A percentile compares a stretch with the other conserved stretches of the same genome.
phyloP scores from a whole-genome alignment of 2,113 vertebrate species.

The Platysteira castanea region DNA sequence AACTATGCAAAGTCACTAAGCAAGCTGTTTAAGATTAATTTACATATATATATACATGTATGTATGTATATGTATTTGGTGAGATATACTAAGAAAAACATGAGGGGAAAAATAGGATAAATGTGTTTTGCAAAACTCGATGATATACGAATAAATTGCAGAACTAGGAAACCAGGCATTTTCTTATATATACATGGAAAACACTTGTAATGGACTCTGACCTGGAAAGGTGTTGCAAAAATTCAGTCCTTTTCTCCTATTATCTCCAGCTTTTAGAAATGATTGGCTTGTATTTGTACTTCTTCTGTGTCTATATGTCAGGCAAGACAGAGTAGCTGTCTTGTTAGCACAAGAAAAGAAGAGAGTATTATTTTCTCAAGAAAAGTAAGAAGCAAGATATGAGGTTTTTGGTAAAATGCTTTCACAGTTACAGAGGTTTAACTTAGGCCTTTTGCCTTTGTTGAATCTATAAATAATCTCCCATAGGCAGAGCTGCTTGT shows the following conservation, averaged over 20 bases:
- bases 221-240: background rate
- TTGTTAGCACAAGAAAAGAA: conserved; percentile 2
- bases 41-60: background rate
- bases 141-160: background rate
- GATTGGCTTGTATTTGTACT: background rate
- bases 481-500: background rate
- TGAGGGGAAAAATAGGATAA: background rate
- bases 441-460: background rate
- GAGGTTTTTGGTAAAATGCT: background rate
- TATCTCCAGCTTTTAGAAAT: background rate
- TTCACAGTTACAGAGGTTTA: conserved; percentile 6
- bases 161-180: background rate
- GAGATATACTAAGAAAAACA: background rate
- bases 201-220: background rate
- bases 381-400: background rate
- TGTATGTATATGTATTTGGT: background rate
- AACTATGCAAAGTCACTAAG: background rate
- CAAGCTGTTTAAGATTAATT: background rate
- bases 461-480: background rate
- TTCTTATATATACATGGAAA: background rate
- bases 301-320: background rate
- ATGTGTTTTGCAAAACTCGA: background rate
- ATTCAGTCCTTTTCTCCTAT: background rate
- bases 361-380: background rate
- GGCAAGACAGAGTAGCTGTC: background rate